Evolutionary conservation across 2,888 invertebrate genomes (phyloP).

Genomic region (Pandemis corylana): DNA sequence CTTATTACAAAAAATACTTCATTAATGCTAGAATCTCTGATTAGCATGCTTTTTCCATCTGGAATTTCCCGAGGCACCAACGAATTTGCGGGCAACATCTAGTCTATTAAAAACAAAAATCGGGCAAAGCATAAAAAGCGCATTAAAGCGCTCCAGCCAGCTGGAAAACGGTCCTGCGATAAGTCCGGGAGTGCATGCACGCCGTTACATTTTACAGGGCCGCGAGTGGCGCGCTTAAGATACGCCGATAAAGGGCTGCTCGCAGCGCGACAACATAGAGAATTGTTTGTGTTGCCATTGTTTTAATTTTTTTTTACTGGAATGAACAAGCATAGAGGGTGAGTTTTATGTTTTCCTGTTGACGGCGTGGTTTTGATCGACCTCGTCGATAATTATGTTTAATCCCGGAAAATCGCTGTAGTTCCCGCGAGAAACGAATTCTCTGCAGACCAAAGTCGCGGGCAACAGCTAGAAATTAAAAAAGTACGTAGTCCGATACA

Average conservation of each 20-base stretch:
- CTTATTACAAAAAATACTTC: no score
- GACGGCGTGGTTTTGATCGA: no score
- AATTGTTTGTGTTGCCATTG: constrained; percentile 10
- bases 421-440: no score
- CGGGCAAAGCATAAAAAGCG: constrained; percentile 24
- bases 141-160: constrained; percentile 28
- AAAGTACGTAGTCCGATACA: no score
- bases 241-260: constrained; percentile 34
- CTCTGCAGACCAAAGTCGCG: no score
- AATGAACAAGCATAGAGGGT: neutral
- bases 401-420: no score
- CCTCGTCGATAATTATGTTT: no score
- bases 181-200: constrained; percentile 35
- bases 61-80: no score
- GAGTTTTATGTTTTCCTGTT: neutral
- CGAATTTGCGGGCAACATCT: no score
- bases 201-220: constrained; percentile 45
- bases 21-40: no score
- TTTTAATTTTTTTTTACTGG: neutral
- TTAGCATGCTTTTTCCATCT: no score
- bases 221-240: constrained; percentile 43
- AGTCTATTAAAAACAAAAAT: constrained; percentile 7
- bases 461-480: no score
- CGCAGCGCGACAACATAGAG: constrained; percentile 23
- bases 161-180: constrained; percentile 26